These are phyloP conservation scores for Syngnathus rostellatus DNA, from an alignment of 2,797 vertebrate genomes.

Conservation along the genomic window DNA sequence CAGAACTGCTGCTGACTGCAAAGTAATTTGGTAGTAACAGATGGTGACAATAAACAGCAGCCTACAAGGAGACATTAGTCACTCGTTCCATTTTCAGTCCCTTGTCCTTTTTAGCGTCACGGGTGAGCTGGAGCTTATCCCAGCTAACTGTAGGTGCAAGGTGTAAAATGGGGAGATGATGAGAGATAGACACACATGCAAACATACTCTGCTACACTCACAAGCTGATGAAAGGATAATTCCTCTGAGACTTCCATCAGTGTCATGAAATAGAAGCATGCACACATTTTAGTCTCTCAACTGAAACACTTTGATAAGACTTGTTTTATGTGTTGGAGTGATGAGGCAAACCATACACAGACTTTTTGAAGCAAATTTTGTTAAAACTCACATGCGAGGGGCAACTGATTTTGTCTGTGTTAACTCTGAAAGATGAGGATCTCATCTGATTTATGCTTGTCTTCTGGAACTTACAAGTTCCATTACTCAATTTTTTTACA, in stretches of 20 bases:
- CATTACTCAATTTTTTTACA: not conserved
- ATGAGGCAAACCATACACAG: not conserved
- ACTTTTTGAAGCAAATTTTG: not conserved
- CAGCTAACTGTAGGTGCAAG: not conserved
- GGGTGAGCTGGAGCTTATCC: not conserved
- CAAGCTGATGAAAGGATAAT: not conserved
- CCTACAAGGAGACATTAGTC: conserved; percentile 18
- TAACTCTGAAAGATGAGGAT: not conserved
- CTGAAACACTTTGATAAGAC: not conserved
- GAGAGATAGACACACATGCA: not conserved
- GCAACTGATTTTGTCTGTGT: not conserved
- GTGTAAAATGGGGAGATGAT: not conserved
- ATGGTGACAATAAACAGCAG: conserved; percentile 38
- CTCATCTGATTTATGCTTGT: not conserved
- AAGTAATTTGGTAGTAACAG: conserved; percentile 25
- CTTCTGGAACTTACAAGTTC: not conserved
- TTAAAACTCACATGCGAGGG: not conserved
- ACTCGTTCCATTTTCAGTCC: not conserved
- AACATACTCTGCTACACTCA: not conserved
- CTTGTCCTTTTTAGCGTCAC: not conserved
- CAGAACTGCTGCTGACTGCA: conserved; percentile 35
- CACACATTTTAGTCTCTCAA: not conserved
- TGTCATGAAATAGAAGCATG: not conserved
- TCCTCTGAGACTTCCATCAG: not conserved
- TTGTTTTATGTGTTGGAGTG: not conserved